Percentiles rank a stretch among this genome's conserved stretches.
Evolutionary conservation across 2,888 invertebrate genomes (phyloP).

Genomic region (Neuroscelio doddi): DNA sequence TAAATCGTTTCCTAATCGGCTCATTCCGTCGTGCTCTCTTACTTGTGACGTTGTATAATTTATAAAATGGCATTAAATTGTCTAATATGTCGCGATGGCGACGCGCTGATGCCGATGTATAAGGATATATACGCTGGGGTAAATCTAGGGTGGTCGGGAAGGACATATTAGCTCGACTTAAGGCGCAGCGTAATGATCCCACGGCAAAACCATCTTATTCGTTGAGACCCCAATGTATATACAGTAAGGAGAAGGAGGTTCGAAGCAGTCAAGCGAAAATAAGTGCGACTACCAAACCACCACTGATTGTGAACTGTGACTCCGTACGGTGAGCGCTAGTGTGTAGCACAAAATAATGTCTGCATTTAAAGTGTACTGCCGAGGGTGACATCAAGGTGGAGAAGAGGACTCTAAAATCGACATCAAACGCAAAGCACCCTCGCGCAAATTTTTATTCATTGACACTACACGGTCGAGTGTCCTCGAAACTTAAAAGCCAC

Average conservation of each 20-base stretch:
- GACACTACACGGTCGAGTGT: constrained; percentile 66
- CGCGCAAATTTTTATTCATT: constrained; percentile 70
- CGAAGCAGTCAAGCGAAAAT: constrained; percentile 65
- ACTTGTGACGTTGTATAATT: constrained; percentile 62
- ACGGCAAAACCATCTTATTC: constrained; percentile 63
- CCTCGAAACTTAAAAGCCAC: constrained; percentile 55
- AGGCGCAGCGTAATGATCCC: constrained; percentile 70
- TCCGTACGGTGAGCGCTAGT: constrained; percentile 27
- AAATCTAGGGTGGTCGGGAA: constrained; percentile 45
- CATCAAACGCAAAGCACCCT: constrained; percentile 64
- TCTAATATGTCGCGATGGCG: constrained; percentile 59
- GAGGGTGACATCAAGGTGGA: constrained; percentile 13
- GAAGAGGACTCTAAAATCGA: constrained; percentile 64
- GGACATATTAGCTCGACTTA: constrained; percentile 72
- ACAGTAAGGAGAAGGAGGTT: constrained; percentile 34
- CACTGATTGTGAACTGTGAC: constrained; percentile 65
- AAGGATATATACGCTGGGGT: constrained; percentile 35
- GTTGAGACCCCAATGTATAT: constrained; percentile 43
- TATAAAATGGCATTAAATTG: constrained; percentile 70
- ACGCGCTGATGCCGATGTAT: constrained; percentile 49
- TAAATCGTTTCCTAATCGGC: constrained; percentile 57
- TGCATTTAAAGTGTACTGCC: constrained; percentile 34
- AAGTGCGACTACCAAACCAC: constrained; percentile 66
- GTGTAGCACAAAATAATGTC: constrained; percentile 60
- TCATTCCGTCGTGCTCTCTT: constrained; percentile 47